Conservation (phyloP, 2,888 invertebrate genomes). For the Stegana nigrithorax region DNA sequence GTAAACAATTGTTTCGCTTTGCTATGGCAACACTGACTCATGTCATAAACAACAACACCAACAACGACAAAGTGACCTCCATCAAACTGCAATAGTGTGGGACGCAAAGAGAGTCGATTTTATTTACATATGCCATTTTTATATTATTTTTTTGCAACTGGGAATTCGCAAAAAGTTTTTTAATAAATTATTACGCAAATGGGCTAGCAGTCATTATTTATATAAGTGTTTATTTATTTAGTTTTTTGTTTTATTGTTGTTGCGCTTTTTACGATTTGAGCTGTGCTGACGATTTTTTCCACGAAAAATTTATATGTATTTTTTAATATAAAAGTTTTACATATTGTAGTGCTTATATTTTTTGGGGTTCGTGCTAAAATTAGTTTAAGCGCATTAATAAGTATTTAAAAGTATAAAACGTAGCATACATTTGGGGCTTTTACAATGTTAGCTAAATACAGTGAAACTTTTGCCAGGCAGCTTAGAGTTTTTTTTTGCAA, state of each 20-base stretch:
- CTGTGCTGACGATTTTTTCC: neutral
- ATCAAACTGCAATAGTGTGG: neutral
- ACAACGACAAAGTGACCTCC: neutral
- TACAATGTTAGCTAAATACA: no score
- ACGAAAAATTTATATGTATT: neutral
- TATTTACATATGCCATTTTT: neutral
- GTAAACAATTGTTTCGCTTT: conserved; percentile 10
- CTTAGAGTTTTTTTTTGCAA: no score
- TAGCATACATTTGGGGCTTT: no score
- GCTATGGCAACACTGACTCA: conserved; percentile 17
- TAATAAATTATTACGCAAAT: neutral
- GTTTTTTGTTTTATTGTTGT: neutral
- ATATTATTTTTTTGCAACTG: no score
- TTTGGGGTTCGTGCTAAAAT: no score
- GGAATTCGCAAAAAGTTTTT: conserved; percentile 4
- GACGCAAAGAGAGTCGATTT: neutral
- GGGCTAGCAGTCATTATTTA: no score
- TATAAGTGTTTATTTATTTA: neutral
- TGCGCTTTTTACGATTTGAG: neutral
- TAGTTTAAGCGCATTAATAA: no score
- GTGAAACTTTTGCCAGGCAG: no score
- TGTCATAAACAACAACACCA: neutral
- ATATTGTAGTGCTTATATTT: no score
- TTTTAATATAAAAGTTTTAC: no score
- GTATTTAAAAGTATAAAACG: no score